phyloP scores from a whole-genome alignment of 1,140 invertebrate genomes.

The Scaptomyza montana region DNA sequence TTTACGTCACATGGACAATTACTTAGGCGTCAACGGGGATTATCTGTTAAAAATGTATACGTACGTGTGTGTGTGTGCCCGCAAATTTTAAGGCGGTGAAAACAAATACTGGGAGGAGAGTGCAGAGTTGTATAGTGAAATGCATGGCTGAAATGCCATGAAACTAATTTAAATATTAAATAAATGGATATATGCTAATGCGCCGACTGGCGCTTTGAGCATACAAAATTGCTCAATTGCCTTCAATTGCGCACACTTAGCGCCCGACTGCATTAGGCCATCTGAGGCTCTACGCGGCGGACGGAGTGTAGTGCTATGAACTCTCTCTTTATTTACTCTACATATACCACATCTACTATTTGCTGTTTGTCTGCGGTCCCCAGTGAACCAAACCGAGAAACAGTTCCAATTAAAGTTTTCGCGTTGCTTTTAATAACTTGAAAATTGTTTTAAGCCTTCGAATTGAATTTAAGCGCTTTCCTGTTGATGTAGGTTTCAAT shows the following conservation, averaged over 20 bases:
- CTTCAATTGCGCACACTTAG: conserved; percentile 74
- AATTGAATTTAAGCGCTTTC: conserved; percentile 48
- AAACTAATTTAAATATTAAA: conserved; percentile 78
- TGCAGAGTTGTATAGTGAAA: conserved; percentile 22
- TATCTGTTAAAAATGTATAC: conserved; percentile 23
- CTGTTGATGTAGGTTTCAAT: conserved; percentile 45
- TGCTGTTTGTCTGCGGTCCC: conserved; percentile 22
- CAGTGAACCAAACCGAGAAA: conserved; percentile 21
- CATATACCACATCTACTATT: conserved; percentile 35
- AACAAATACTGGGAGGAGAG: neutral
- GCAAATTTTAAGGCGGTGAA: conserved; percentile 26
- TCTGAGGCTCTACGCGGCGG: neutral
- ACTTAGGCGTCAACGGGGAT: conserved; percentile 44
- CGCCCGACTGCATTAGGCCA: conserved; percentile 37
- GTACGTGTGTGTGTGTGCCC: neutral
- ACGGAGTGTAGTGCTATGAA: neutral
- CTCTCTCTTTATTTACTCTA: conserved; percentile 6
- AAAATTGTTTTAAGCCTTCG: conserved; percentile 65
- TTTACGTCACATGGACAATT: conserved; percentile 45
- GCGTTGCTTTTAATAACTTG: conserved; percentile 73
- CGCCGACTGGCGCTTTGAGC: conserved; percentile 38
- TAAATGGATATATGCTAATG: conserved; percentile 78
- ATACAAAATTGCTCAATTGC: conserved; percentile 70
- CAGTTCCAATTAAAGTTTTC: conserved; percentile 77
- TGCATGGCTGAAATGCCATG: conserved; percentile 55